phyloP scores from a whole-genome alignment of 2,888 invertebrate species.

The Adineta ricciae region DNA sequence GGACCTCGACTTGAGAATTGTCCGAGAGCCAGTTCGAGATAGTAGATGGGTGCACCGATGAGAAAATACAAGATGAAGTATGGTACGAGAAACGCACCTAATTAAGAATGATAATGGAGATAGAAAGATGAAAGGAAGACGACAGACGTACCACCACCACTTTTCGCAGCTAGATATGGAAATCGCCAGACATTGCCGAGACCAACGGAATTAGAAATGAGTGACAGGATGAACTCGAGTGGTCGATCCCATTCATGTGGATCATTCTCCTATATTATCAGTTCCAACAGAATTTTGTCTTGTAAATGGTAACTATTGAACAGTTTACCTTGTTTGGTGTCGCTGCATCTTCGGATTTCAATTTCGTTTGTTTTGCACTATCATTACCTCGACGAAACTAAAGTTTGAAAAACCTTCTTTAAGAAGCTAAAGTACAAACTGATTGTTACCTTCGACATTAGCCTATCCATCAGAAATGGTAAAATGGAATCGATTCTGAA shows the following conservation, averaged over 20 bases:
- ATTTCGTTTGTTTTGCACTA: too few relatives aligned
- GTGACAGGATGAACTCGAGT: not conserved
- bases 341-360: too few relatives aligned
- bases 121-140: not conserved
- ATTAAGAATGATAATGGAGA: not conserved
- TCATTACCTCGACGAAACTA: too few relatives aligned
- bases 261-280: not conserved
- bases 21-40: not conserved
- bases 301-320: too few relatives aligned
- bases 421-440: too few relatives aligned
- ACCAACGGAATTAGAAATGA: not conserved
- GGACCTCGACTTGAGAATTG: slow-evolving; percentile 8
- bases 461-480: too few relatives aligned
- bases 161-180: not conserved
- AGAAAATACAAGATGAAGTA: not conserved
- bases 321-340: too few relatives aligned
- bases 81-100: slow-evolving; percentile 1
- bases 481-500: too few relatives aligned
- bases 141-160: not conserved
- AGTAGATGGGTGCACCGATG: not conserved
- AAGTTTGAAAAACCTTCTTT: too few relatives aligned
- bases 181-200: slow-evolving; percentile 15
- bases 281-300: too few relatives aligned
- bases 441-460: too few relatives aligned
- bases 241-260: not conserved